Evolutionary conservation across 23 tunicate species (phyloP), one percentile per base, ranked within the genome.

Genomic region (Aplidium turbinatum): DNA sequence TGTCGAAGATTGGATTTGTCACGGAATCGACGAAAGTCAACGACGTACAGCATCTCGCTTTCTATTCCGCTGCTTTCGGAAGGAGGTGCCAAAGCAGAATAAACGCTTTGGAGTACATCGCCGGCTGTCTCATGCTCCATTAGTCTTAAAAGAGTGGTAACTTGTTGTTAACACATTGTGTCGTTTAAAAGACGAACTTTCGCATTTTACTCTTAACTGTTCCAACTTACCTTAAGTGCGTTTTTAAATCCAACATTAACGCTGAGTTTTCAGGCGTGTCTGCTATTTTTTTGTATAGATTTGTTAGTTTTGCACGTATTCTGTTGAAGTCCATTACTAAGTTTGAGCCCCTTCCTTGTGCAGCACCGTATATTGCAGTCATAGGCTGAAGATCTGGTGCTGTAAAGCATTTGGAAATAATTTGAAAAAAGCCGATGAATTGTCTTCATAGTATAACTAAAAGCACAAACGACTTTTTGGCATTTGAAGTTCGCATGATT

Each of bases 1-100:
- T 82, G 75, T 51, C 80, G 36, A 20, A 89, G 77, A 18, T 82
- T 48, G 0, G 5, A 34, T 35, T 83, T 89, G 70, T 72, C 75
- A 21, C 72, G 62, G 40, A 86, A 77, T 18, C 86, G 50, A 7
- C 63, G 50, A 45, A 89, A 89, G 40, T 89, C 89, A 19, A 89
- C 77, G 31, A 93, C 62, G 52, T 66, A 86, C 78, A 80, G 47
- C 35, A 36, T 60, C 25, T 50, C 30, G 9, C 69, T 38, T 52
- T 71, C 58, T 25, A 73, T 33, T 24, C 81, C 78, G 0, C 75
- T 40, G 4, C 23, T 63, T 7, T 45, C 40, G 16, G 47, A 29
- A 0, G 81, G 80, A 19, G 89, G 84, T 3, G 68, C 55, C 20
- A 89, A 62, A 19, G 72, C 23, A 35, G 35, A 51, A 63, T 89